These are phyloP conservation scores for Python bivittatus DNA, from an alignment of 2,113 vertebrate species.

Conservation along the genomic window DNA sequence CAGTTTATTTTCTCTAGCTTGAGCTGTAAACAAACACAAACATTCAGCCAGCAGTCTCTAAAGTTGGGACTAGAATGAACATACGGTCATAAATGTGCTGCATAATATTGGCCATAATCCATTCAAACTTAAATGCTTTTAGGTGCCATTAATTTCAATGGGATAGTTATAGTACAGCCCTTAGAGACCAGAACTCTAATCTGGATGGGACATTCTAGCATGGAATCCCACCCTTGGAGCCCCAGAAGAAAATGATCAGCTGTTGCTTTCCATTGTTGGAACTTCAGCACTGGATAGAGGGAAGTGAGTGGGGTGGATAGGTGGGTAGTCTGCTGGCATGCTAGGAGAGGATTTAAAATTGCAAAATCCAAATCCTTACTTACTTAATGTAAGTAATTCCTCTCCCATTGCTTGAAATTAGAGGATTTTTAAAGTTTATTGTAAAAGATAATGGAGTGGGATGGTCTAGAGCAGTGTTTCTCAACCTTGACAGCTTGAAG, in stretches of 20 bases:
- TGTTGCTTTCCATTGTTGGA: not conserved
- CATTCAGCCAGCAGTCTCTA: constrained; percentile 6
- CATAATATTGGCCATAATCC: not conserved
- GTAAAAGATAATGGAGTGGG: too few relatives aligned
- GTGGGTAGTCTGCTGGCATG: too few relatives aligned
- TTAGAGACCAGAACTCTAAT: too few relatives aligned
- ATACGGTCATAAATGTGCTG: constrained; percentile 22
- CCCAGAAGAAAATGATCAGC: not conserved
- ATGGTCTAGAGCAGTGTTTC: too few relatives aligned
- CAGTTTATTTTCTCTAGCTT: constrained; percentile 28
- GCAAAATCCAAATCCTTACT: too few relatives aligned
- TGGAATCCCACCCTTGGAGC: not conserved
- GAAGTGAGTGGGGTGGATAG: not conserved
- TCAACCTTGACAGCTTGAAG: too few relatives aligned
- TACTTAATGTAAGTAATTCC: too few relatives aligned
- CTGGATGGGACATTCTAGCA: not conserved
- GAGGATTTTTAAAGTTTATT: too few relatives aligned
- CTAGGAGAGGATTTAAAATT: too few relatives aligned
- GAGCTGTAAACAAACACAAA: constrained; percentile 35
- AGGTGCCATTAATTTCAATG: not conserved
- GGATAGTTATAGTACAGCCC: not conserved
- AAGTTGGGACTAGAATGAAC: constrained; percentile 16
- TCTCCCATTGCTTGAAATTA: too few relatives aligned
- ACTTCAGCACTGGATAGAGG: not conserved
- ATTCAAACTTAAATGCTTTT: not conserved